phyloP scores from a whole-genome alignment of 2,113 vertebrate species.

The Corvus cornix region DNA sequence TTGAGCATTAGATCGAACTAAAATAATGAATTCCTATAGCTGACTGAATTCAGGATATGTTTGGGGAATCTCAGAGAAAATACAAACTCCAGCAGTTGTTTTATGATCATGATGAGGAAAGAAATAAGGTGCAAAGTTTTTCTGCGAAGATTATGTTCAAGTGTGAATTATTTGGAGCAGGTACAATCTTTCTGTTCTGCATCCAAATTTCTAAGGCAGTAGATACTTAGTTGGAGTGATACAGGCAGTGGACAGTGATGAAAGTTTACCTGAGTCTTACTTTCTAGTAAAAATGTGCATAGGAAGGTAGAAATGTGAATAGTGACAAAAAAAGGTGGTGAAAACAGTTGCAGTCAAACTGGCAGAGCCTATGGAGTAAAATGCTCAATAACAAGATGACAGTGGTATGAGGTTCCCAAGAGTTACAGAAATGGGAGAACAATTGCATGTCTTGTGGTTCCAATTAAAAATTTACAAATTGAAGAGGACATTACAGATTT shows the following conservation, averaged over 20 bases:
- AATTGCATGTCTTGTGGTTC: slow-evolving; percentile 33
- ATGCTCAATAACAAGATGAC: background rate
- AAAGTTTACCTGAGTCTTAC: background rate
- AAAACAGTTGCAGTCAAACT: background rate
- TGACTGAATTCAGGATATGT: background rate
- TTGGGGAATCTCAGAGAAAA: background rate
- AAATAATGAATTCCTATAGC: background rate
- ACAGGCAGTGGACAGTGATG: background rate
- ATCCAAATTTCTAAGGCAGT: background rate
- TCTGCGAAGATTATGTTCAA: background rate
- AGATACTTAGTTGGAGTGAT: background rate
- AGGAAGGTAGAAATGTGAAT: background rate
- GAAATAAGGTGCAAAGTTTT: background rate
- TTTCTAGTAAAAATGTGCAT: background rate
- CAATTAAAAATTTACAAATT: slow-evolving; percentile 57
- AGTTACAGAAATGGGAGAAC: slow-evolving; percentile 26
- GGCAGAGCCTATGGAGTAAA: background rate
- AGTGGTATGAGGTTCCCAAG: background rate
- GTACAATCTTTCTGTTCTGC: background rate
- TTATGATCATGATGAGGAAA: background rate
- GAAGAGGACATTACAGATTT: slow-evolving; percentile 21
- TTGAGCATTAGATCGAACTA: background rate
- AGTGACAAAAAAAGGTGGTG: background rate
- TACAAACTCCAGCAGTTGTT: background rate
- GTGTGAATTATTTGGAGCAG: background rate